Base-by-base conservation (phyloP, 2,113 vertebrate genomes). In the Gracilinanus agilis region DNA sequence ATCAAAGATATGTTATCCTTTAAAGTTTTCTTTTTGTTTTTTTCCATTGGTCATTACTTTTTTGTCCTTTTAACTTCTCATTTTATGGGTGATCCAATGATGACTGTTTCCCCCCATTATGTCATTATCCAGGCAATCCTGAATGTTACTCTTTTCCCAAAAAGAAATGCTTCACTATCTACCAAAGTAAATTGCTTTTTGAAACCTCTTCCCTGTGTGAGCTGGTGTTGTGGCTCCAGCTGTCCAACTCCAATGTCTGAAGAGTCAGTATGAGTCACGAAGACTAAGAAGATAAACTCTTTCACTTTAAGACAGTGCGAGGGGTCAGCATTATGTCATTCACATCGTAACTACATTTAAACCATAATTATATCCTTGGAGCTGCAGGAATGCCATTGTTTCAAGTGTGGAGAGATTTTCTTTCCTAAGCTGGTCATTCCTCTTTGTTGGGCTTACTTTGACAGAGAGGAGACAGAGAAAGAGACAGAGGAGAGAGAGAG, bases 341-440 rank as follows among this genome's bases (percentile, higher is more conserved):
- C 94, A 91, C 91, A 54, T 96, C 93, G 4, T 94, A 97, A 91
- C 93, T 92, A 96, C 91, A 92, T 93, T 92, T 97, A 97, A 97
- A 44, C 7, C 25, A 90, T 96, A 97, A 93, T 6, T 16, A 40
- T 83, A 34, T 83, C 67, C n/a, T 83, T 83, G n/a, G 27, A 1
- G 9, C 67, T 2, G 6, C n/a, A 83, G n/a, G 61, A 2, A 83
- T 40, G 67, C 34, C 34, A 21, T n/a, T 21, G 19, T 83, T 40
- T 40, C 34, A 83, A 40, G 67, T 40, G n/a, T 2, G n/a, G n/a
- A 40, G n/a, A 83, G 27, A 12, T 13, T 34, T 91, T 55, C 92
- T 94, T 96, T 95, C 95, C 92, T 89, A 27, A 75, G 24, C 92
- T 90, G n/a, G 67, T 83, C 0, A 0, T 95, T 92, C 96, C 95